A percentile compares a stretch with the other conserved stretches of the same genome.
Evolutionary conservation across 2,888 invertebrate species (phyloP).

Genomic region (Tenthredo livida): DNA sequence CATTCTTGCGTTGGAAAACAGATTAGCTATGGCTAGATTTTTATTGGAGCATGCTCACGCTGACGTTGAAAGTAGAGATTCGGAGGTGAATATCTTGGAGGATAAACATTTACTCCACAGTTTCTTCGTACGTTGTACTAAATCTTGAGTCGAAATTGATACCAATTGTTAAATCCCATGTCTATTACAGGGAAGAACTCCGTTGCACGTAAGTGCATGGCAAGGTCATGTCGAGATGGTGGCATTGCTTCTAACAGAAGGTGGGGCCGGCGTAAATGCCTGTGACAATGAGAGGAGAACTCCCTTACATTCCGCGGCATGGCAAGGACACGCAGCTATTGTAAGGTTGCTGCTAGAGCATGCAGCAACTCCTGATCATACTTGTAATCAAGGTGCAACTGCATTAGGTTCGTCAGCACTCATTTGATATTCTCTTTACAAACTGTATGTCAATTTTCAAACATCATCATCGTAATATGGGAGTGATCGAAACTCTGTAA

Average conservation of each 20-base stretch:
- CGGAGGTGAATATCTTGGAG: slow-evolving; percentile 81
- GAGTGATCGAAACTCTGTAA: not conserved
- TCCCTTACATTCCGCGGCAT: slow-evolving; percentile 95
- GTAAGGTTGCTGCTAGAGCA: slow-evolving; percentile 89
- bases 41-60: slow-evolving; percentile 88
- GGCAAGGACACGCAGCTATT: slow-evolving; percentile 95
- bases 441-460: not conserved
- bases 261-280: slow-evolving; percentile 93
- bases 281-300: slow-evolving; percentile 93
- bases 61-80: slow-evolving; percentile 92
- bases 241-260: slow-evolving; percentile 88
- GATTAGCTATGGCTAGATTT: slow-evolving; percentile 90
- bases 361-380: slow-evolving; percentile 92
- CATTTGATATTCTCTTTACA: slow-evolving; percentile 15
- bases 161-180: not conserved
- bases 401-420: slow-evolving; percentile 84
- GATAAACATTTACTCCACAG: not conserved
- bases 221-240: slow-evolving; percentile 98
- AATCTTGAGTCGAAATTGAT: not conserved
- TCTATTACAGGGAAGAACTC: slow-evolving; percentile 86
- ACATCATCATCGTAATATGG: not conserved
- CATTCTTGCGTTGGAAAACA: slow-evolving; percentile 93
- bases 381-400: slow-evolving; percentile 97
- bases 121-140: not conserved
- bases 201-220: slow-evolving; percentile 94